These are phyloP conservation scores for Drosophila sechellia DNA, from an alignment of 1,140 invertebrate species.

Conservation along the genomic window DNA sequence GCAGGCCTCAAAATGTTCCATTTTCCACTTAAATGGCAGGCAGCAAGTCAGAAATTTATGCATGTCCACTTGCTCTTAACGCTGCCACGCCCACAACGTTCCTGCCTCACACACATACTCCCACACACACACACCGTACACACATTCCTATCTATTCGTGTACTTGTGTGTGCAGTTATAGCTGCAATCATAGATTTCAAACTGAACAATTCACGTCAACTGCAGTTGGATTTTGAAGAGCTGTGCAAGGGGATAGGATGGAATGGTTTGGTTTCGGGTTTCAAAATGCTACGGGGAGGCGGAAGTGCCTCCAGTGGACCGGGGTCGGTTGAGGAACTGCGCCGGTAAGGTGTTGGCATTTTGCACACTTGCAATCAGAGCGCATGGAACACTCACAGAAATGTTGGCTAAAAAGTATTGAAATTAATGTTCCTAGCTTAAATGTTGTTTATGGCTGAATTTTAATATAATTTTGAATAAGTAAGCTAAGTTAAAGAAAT, in stretches of 20 bases:
- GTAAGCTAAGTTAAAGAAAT: too few species aligned
- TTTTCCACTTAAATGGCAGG: slow-evolving; percentile 62
- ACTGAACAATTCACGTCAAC: slow-evolving; percentile 78
- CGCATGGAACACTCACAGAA: slow-evolving; percentile 3
- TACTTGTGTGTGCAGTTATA: slow-evolving; percentile 61
- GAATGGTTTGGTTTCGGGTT: slow-evolving; percentile 5
- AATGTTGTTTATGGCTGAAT: too few species aligned
- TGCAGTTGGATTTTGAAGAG: slow-evolving; percentile 61
- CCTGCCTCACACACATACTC: not conserved
- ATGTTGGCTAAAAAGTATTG: not conserved
- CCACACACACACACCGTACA: not conserved
- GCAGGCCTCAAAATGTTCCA: slow-evolving; percentile 55
- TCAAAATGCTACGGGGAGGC: slow-evolving; percentile 1
- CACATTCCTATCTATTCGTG: slow-evolving; percentile 5
- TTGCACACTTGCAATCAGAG: slow-evolving; percentile 70
- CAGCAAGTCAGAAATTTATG: slow-evolving; percentile 65
- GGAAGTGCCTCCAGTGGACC: not conserved
- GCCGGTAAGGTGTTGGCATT: slow-evolving; percentile 68
- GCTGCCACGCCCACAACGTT: slow-evolving; percentile 28
- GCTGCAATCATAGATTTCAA: slow-evolving; percentile 81
- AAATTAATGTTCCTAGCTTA: too few species aligned
- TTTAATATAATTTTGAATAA: too few species aligned
- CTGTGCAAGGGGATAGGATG: slow-evolving; percentile 3
- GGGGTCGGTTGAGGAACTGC: slow-evolving; percentile 11
- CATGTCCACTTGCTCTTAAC: slow-evolving; percentile 59